A percentile compares a stretch with the other conserved stretches of the same genome.
These are phyloP conservation scores for Xylophagus ater DNA, from an alignment of 2,888 invertebrate species.

Conservation along the genomic window DNA sequence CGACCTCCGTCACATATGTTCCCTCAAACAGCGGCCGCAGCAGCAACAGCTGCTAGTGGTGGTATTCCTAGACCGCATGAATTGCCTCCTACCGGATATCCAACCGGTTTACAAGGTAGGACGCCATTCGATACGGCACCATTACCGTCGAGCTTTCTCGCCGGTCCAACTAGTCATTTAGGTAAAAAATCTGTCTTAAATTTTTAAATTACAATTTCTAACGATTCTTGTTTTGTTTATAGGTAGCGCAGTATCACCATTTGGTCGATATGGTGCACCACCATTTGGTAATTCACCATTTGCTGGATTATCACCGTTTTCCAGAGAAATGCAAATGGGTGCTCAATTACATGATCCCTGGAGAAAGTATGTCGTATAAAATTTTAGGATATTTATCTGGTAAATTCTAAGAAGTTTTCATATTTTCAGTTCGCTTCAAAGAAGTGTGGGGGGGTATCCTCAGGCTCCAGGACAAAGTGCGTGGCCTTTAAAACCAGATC, in stretches of 20 bases:
- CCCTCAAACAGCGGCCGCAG: conserved; percentile 35
- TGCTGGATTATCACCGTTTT: conserved; percentile 57
- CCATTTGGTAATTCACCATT: conserved; percentile 54
- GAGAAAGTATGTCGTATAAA: conserved; percentile 44
- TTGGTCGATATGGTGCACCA: conserved; percentile 64
- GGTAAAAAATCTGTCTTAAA: conserved; percentile 44
- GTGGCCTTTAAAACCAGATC: conserved; percentile 58
- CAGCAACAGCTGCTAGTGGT: conserved; percentile 24
- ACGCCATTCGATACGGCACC: conserved; percentile 55
- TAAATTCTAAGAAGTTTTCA: conserved; percentile 8
- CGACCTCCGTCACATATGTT: conserved; percentile 60
- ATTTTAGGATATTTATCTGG: conserved; percentile 4
- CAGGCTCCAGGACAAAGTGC: conserved; percentile 44
- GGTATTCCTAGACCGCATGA: conserved; percentile 42
- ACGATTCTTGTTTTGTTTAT: conserved; percentile 13
- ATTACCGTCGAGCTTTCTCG: conserved; percentile 52
- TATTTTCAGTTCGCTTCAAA: conserved; percentile 40
- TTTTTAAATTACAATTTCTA: neutral
- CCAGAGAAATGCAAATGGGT: conserved; percentile 48
- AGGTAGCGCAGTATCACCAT: conserved; percentile 64
- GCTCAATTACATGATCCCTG: conserved; percentile 53
- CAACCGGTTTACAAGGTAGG: conserved; percentile 31
- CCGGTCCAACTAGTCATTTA: conserved; percentile 56
- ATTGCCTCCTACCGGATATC: conserved; percentile 42
- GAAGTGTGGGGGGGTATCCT: conserved; percentile 49